Evolutionary conservation across 2,888 invertebrate genomes (phyloP), one percentile per base, ranked within the genome.

Genomic region (Euplexia lucipara): DNA sequence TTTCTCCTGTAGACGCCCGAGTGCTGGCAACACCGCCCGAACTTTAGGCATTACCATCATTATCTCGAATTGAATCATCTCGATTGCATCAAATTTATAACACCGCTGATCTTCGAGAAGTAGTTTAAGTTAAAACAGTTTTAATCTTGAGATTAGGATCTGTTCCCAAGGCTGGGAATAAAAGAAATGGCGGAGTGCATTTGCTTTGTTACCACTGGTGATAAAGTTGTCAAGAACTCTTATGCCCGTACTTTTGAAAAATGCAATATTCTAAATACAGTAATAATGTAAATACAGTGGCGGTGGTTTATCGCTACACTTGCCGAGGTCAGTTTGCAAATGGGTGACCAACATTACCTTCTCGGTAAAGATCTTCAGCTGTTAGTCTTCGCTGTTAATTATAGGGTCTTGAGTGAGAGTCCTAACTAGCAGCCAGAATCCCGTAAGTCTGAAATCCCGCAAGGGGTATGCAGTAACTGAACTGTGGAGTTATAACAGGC

Each of bases 51-150:
- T 80, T 78, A 57, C 61, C 35, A 10, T 34, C 58, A 52, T 71
- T 81, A 80, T 80, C 78, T 65, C 18, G 65, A 69, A 76, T 78
- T 44, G 70, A 78, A 72, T 81, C 73, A 67, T 52, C 45, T 57
- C 67, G 79, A 80, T 80, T 78, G 73, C 66, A 80, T 80, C 79
- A 76, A 78, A 80, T 80, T 81, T 80, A 80, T 81, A 81, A 70
- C 62, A 63, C 49, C 42, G 65, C 42, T 70, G 78, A 77, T 70
- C 76, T 70, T 73, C 47, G 45, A 75, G 56, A 78, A 78, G 76
- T 58, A 74, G 69, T 80, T 70, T 59, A 52, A 66, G 51, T 78
- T 70, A 69, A 69, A 75, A 66, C 61, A 49, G 22, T 45, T 71
- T 67, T 67, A 34, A 49, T 73, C 53, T 54, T 34, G 9, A 16